Conservation (phyloP, 1,140 invertebrate genomes). For the Akabosia matsudoensis region DNA sequence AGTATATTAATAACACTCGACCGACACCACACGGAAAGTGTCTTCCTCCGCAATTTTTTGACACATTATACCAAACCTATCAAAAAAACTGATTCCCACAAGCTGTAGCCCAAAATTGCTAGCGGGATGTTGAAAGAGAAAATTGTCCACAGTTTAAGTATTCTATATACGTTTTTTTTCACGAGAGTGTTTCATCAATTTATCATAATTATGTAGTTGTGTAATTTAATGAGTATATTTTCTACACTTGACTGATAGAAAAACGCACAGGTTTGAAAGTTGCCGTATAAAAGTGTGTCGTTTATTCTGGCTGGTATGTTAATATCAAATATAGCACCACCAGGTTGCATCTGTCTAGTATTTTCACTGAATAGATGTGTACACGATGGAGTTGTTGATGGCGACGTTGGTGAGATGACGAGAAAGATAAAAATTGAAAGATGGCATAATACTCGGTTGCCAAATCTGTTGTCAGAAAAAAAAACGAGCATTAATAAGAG, state of each 20-base stretch:
- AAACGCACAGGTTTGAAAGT: not conserved
- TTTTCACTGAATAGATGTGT: not conserved
- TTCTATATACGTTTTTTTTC: no score
- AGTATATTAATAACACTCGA: not conserved
- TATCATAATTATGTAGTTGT: no score
- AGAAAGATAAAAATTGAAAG: slow-evolving; percentile 15
- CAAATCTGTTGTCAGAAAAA: slow-evolving; percentile 13
- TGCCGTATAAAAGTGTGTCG: not conserved
- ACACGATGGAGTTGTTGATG: not conserved
- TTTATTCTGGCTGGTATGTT: not conserved
- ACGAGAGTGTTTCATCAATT: no score
- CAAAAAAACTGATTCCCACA: no score
- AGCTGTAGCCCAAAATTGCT: no score
- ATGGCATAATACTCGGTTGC: not conserved
- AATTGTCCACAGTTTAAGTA: no score
- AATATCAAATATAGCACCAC: not conserved
- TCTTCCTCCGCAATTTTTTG: not conserved
- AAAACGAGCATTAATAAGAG: not conserved
- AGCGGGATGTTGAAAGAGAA: no score
- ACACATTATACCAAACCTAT: not conserved
- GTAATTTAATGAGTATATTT: no score
- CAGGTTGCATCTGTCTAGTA: slow-evolving; percentile 3
- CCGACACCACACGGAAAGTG: not conserved
- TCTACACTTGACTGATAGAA: not conserved
- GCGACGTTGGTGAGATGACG: not conserved